A percentile compares a stretch with the other conserved stretches of the same genome.
Conservation (phyloP, 2,113 vertebrate genomes). For the Paracanthobrama guichenoti region DNA sequence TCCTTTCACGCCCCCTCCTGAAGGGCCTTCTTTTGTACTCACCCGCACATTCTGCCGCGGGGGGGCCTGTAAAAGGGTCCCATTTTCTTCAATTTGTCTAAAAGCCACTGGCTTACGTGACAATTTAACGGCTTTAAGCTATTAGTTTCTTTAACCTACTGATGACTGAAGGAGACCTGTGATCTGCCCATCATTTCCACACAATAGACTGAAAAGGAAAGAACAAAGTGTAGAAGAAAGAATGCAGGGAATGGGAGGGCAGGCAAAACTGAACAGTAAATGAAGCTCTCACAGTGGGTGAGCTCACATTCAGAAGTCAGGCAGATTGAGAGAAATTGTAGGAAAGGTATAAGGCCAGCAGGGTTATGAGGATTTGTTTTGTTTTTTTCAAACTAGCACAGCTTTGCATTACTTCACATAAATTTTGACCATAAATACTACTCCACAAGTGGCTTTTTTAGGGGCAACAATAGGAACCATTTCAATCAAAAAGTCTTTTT, state of each 20-base stretch:
- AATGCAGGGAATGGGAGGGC: conserved; percentile 46
- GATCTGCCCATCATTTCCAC: conserved; percentile 67
- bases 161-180: conserved; percentile 62
- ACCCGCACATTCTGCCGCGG: conserved; percentile 70
- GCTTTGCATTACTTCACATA: not conserved
- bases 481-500: not conserved
- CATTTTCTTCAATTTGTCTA: conserved; percentile 83
- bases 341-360: conserved; percentile 36
- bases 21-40: conserved; percentile 75
- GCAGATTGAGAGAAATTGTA: conserved; percentile 57
- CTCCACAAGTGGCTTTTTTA: not conserved
- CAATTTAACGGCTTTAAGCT: conserved; percentile 75
- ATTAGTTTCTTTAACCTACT: conserved; percentile 77
- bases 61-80: conserved; percentile 71
- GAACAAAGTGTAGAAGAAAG: conserved; percentile 34
- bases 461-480: not conserved
- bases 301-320: conserved; percentile 48
- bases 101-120: conserved; percentile 80
- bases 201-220: conserved; percentile 42
- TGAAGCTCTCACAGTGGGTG: not conserved
- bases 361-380: not conserved
- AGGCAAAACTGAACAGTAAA: conserved; percentile 24
- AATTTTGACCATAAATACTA: not conserved
- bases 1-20: conserved; percentile 73
- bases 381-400: not conserved